phyloP scores from a whole-genome alignment of 2,113 vertebrate genomes.

The Corythornis cristatus region DNA sequence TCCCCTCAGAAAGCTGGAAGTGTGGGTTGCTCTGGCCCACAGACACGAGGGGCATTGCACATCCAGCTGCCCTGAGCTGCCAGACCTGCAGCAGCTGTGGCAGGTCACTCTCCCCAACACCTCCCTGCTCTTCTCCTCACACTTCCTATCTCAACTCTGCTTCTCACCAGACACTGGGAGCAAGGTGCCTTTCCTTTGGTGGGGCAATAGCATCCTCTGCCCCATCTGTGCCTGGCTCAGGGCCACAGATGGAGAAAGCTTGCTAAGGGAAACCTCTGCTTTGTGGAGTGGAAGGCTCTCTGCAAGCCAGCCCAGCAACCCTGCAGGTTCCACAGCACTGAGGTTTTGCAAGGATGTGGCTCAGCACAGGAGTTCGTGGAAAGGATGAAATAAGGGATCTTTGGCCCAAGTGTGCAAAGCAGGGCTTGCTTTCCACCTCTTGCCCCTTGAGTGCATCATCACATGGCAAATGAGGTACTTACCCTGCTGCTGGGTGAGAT shows the following conservation, averaged over 20 bases:
- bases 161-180: neutral
- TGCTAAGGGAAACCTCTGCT: neutral
- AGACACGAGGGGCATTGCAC: neutral
- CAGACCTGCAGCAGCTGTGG: neutral
- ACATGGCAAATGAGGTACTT: neutral
- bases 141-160: neutral
- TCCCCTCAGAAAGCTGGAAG: neutral
- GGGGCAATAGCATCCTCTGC: neutral
- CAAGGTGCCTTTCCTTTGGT: rapidly evolving
- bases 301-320: rapidly evolving
- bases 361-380: neutral
- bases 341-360: neutral
- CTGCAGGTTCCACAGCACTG: neutral
- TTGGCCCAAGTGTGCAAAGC: neutral
- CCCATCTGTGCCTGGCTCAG: neutral
- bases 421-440: neutral
- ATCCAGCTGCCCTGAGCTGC: neutral
- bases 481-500: neutral
- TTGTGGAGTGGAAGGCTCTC: rapidly evolving
- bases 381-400: neutral
- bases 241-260: neutral
- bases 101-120: rapidly evolving
- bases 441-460: neutral
- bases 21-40: rapidly evolving
- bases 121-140: neutral